A percentile compares a stretch with the other conserved stretches of the same genome.
Evolutionary conservation across 1,140 invertebrate genomes (phyloP).

Genomic region (Atta cephalotes): DNA sequence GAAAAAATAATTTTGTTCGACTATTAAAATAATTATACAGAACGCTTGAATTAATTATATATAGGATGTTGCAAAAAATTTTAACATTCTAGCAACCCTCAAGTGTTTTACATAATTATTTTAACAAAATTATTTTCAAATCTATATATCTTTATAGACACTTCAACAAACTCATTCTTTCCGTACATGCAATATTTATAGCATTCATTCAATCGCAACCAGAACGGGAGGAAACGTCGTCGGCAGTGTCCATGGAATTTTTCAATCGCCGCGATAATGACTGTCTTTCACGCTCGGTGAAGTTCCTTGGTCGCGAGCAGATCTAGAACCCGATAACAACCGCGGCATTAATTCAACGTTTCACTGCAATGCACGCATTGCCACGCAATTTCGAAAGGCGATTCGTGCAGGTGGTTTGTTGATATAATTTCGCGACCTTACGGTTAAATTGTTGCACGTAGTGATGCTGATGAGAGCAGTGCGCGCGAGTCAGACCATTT

Average conservation of each 20-base stretch:
- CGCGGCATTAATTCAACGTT: slow-evolving; percentile 46
- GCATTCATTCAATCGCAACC: slow-evolving; percentile 32
- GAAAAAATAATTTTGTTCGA: too few relatives aligned
- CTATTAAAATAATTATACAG: too few relatives aligned
- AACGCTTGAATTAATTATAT: too few relatives aligned
- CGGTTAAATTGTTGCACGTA: slow-evolving; percentile 49
- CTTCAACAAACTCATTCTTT: too few relatives aligned
- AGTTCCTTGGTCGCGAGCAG: slow-evolving; percentile 52
- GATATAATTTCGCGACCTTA: slow-evolving; percentile 72
- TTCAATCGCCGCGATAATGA: slow-evolving; percentile 62
- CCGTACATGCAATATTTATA: background rate
- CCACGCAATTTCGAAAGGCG: slow-evolving; percentile 52
- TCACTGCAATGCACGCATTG: slow-evolving; percentile 20
- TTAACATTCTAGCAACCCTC: too few relatives aligned
- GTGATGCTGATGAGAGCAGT: slow-evolving; percentile 19
- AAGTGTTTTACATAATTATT: too few relatives aligned
- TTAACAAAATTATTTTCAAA: too few relatives aligned
- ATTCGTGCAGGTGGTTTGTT: slow-evolving; percentile 40
- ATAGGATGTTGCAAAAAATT: too few relatives aligned
- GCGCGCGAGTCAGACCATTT: slow-evolving; percentile 30
- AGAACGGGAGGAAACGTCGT: slow-evolving; percentile 19
- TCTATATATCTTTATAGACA: too few relatives aligned
- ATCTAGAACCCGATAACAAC: slow-evolving; percentile 19
- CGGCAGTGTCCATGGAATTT: slow-evolving; percentile 46
- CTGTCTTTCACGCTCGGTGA: slow-evolving; percentile 52